A percentile compares a stretch with the other conserved stretches of the same genome.
phyloP scores from a whole-genome alignment of 2,113 vertebrate species.

The Cyprinodon tularosa region DNA sequence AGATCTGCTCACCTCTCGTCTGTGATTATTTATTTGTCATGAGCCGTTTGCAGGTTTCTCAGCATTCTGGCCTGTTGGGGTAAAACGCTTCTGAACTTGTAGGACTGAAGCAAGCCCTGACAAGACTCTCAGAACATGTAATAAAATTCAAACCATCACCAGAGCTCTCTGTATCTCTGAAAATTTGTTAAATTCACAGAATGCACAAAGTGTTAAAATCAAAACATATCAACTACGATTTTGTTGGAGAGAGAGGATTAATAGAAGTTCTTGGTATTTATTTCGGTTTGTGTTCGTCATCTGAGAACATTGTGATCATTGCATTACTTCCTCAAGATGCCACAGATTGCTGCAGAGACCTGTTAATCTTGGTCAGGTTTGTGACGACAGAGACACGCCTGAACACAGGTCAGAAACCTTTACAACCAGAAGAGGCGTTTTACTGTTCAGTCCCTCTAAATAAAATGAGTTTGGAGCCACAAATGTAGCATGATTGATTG shows the following conservation, averaged over 20 bases:
- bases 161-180: neutral
- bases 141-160: neutral
- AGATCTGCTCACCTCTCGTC: neutral
- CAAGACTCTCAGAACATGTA: constrained; percentile 9
- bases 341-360: too few relatives aligned
- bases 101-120: constrained; percentile 6
- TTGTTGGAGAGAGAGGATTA: neutral
- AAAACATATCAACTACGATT: too few relatives aligned
- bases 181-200: neutral
- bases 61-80: neutral
- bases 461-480: too few relatives aligned
- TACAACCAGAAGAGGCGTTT: too few relatives aligned
- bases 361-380: too few relatives aligned
- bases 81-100: neutral
- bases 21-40: constrained; percentile 5
- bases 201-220: neutral
- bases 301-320: too few relatives aligned
- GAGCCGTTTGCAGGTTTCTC: neutral
- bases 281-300: too few relatives aligned
- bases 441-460: too few relatives aligned
- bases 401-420: too few relatives aligned
- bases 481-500: too few relatives aligned
- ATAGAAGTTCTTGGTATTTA: neutral
- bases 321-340: too few relatives aligned
- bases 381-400: too few relatives aligned